Percentiles rank a stretch among this genome's conserved stretches.
Evolutionary conservation across 35 echinoderm and acorn worm genomes (phyloP).

Genomic region (Ptychodera flava): DNA sequence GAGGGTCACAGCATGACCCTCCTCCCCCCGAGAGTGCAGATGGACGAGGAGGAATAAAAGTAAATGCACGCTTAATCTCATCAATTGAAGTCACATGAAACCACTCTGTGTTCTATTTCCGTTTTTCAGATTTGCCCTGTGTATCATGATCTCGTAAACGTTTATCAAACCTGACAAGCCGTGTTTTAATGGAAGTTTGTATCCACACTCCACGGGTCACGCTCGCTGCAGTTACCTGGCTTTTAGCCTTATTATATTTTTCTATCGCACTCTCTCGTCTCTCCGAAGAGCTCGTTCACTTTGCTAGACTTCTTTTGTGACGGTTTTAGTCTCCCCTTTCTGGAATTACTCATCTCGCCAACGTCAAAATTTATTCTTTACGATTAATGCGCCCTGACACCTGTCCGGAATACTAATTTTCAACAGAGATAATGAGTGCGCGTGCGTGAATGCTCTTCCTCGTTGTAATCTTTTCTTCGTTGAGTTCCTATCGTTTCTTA

Average conservation of each 20-base stretch:
- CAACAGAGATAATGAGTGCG: neutral
- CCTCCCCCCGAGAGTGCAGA: neutral
- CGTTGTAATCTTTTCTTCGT: too few relatives aligned
- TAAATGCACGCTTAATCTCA: neutral
- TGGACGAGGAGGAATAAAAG: neutral
- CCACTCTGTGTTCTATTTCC: neutral
- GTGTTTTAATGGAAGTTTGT: neutral
- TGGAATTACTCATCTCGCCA: neutral
- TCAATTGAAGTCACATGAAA: neutral
- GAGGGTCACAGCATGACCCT: too few relatives aligned
- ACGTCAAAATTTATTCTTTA: neutral
- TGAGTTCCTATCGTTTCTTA: too few relatives aligned
- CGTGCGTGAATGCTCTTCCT: too few relatives aligned
- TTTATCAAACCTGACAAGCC: neutral
- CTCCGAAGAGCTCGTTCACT: too few relatives aligned
- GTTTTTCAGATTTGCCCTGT: neutral
- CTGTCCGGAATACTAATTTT: neutral
- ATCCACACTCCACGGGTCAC: neutral
- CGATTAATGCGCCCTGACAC: neutral
- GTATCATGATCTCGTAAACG: neutral
- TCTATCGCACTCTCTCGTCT: too few relatives aligned
- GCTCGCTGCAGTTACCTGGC: neutral
- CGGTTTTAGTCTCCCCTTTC: too few relatives aligned
- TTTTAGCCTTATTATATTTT: neutral
- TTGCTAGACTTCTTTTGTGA: too few relatives aligned